Conservation (phyloP, 2,113 vertebrate genomes). For the Nymphicus hollandicus region DNA sequence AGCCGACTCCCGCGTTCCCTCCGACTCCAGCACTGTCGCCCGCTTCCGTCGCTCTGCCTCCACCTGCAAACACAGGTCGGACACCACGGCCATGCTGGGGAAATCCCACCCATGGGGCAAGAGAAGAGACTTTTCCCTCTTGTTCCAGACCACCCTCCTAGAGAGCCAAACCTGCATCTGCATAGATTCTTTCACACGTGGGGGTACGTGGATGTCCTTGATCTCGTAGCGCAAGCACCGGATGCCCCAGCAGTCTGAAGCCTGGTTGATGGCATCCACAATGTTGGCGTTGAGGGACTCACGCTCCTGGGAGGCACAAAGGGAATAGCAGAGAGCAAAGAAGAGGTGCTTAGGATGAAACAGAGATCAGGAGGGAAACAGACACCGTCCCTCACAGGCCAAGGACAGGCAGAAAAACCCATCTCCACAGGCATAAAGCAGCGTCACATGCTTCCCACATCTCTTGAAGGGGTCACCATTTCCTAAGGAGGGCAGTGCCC, state of each 20-base stretch:
- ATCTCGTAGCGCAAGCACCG: conserved; percentile 95
- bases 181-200: conserved; percentile 95
- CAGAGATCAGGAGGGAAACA: background rate
- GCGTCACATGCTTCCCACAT: background rate
- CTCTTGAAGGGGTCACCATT: background rate
- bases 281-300: conserved; percentile 91
- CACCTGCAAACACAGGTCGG: conserved; percentile 75
- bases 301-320: conserved; percentile 78
- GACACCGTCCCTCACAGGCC: accelerated
- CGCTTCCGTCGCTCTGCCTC: conserved; percentile 92
- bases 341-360: background rate
- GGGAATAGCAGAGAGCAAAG: background rate
- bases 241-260: conserved; percentile 93
- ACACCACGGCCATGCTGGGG: accelerated
- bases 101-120: background rate
- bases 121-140: background rate
- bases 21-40: conserved; percentile 92
- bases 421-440: background rate
- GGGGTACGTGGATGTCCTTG: conserved; percentile 96
- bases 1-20: conserved; percentile 88
- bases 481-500: background rate
- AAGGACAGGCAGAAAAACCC: background rate
- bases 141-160: background rate
- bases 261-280: conserved; percentile 94
- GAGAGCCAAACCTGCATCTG: conserved; percentile 89